A percentile compares a stretch with the other conserved stretches of the same genome.
Conservation (phyloP, 2,888 invertebrate species). For the Anagyrus pseudococci region DNA sequence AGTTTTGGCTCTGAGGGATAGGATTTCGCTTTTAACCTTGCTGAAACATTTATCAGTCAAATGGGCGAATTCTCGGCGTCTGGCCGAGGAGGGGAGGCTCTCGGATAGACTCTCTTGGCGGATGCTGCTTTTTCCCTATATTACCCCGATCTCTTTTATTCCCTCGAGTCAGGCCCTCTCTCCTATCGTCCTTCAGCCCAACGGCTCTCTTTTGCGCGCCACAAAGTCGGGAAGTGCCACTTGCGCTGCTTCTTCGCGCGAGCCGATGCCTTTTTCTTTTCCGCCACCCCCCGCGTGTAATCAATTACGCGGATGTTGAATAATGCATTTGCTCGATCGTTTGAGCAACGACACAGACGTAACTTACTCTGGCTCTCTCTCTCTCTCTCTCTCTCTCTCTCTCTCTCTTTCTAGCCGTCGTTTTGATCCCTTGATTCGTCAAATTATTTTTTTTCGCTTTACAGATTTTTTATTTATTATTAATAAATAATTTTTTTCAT, state of each 20-base stretch:
- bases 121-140: background rate
- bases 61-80: too few relatives aligned
- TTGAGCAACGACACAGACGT: background rate
- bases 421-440: too few relatives aligned
- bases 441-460: too few relatives aligned
- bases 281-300: background rate
- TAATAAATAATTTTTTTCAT: too few relatives aligned
- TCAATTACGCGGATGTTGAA: constrained; percentile 2
- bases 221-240: constrained; percentile 21
- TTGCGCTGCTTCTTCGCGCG: constrained; percentile 1
- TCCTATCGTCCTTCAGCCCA: background rate
- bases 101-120: background rate
- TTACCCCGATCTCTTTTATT: background rate
- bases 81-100: constrained; percentile 22
- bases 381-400: too few relatives aligned
- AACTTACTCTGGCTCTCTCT: too few relatives aligned
- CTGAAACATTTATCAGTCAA: constrained; percentile 46
- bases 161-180: background rate
- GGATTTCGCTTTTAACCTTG: constrained; percentile 47
- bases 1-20: too few relatives aligned
- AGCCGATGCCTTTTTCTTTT: background rate
- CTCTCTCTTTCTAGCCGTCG: too few relatives aligned
- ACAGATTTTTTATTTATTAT: too few relatives aligned
- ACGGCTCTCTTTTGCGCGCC: background rate
- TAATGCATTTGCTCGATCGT: background rate